Conservation (phyloP, 2,888 invertebrate species). For the Microctonus brassicae region DNA sequence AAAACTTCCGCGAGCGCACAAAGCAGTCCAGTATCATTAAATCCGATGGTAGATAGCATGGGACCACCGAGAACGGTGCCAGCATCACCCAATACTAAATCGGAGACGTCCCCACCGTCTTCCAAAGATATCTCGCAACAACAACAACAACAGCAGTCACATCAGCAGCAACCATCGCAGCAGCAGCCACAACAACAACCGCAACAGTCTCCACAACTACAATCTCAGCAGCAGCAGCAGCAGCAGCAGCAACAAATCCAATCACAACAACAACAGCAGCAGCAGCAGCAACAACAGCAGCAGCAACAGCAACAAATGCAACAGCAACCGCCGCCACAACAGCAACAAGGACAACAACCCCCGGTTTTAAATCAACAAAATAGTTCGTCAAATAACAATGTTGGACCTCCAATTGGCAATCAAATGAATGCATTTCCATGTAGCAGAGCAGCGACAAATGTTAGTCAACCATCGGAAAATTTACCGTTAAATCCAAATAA, state of each 20-base stretch:
- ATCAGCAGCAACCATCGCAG: conserved; percentile 62
- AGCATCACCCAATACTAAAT: conserved; percentile 67
- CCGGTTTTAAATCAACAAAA: conserved; percentile 55
- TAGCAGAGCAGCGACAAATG: conserved; percentile 60
- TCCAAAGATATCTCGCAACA: conserved; percentile 56
- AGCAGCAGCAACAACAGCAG: conserved; percentile 55
- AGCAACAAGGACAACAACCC: conserved; percentile 60
- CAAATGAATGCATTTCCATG: conserved; percentile 59
- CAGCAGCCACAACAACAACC: conserved; percentile 46
- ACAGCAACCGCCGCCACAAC: conserved; percentile 66
- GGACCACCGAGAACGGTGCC: conserved; percentile 66
- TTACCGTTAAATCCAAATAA: conserved; percentile 79
- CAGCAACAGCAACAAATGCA: conserved; percentile 52
- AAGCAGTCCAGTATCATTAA: conserved; percentile 66
- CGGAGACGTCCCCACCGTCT: conserved; percentile 65
- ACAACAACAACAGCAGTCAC: conserved; percentile 57
- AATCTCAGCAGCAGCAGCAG: conserved; percentile 54
- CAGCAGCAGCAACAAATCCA: conserved; percentile 51
- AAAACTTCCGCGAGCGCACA: conserved; percentile 66
- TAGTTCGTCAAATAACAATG: conserved; percentile 52
- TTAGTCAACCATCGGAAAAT: conserved; percentile 72
- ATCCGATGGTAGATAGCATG: conserved; percentile 64
- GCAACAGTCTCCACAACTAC: conserved; percentile 51
- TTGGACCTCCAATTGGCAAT: conserved; percentile 53
- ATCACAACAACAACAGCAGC: conserved; percentile 59